Conservation (phyloP, 1,140 invertebrate genomes). For the Dinothrombium tinctorium region DNA sequence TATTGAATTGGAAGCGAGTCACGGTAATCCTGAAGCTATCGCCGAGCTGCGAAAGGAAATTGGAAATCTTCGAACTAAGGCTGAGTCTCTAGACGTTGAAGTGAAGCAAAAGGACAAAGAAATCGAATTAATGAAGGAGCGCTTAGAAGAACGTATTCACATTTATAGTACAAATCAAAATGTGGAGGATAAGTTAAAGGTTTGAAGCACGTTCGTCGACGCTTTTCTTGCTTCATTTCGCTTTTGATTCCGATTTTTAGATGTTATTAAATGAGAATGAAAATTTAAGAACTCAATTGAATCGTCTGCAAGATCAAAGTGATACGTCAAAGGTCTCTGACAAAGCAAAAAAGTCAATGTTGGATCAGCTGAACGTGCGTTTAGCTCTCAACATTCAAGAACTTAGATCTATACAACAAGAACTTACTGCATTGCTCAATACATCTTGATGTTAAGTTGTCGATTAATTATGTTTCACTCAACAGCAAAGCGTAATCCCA, state of each 20-base stretch:
- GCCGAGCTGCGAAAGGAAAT: constrained; percentile 32
- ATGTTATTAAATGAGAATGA: constrained; percentile 39
- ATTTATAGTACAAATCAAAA: constrained; percentile 12
- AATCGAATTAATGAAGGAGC: constrained; percentile 12
- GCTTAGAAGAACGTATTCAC: constrained; percentile 13
- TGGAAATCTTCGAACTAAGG: constrained; percentile 36
- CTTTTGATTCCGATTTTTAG: constrained; percentile 1
- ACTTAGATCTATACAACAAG: constrained; percentile 53
- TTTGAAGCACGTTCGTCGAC: background rate
- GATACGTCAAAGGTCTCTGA: constrained; percentile 45
- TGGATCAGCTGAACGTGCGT: constrained; percentile 57
- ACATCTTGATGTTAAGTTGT: constrained; percentile 11
- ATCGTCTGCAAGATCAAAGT: constrained; percentile 52
- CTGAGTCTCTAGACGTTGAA: constrained; percentile 47
- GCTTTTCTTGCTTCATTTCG: constrained; percentile 1
- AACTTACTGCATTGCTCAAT: constrained; percentile 39
- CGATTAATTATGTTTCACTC: no score
- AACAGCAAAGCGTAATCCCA: no score
- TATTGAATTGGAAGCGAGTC: constrained; percentile 20
- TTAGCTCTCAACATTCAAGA: constrained; percentile 60
- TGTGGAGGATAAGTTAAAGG: constrained; percentile 16
- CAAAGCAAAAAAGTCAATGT: constrained; percentile 55
- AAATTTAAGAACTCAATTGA: constrained; percentile 39
- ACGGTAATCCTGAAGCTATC: constrained; percentile 29
- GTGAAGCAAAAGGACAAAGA: constrained; percentile 41